Evolutionary conservation across 2,113 vertebrate genomes (phyloP), one percentile per base, ranked within the genome.

Genomic region (Tenrec ecaudatus): DNA sequence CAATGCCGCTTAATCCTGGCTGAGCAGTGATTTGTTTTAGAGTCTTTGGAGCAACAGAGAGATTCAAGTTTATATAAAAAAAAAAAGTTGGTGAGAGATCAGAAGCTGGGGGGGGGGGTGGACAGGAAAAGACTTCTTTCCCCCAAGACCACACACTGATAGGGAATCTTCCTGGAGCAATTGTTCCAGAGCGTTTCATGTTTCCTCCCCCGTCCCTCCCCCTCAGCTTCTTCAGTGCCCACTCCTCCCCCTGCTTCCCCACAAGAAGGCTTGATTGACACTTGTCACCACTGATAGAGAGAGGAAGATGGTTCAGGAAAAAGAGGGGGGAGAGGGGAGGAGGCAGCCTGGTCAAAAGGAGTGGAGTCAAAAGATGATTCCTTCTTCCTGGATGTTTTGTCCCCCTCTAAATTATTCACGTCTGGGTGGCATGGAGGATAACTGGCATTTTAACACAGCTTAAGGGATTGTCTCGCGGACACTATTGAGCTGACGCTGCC

Each of bases 71-170:
- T 98, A 98, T 98, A 98, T 98, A 66, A 66, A 98, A 73, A 98
- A 98, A 98, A 98, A 98, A 97, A 98, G 97, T 98, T 96, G 90
- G 97, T 97, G 97, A 98, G 98, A 99, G 99, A 99, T 99, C 99
- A 99, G 98, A 98, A 97, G 86, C n/a, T n/a, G n/a, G n/a, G n/a
- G n/a, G n/a, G n/a, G n/a, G n/a, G n/a, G n/a, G n/a, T n/a, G n/a
- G n/a, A n/a, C n/a, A n/a, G n/a, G n/a, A n/a, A n/a, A n/a, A n/a
- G 97, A 89, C 97, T 97, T 97, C 95, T 96, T 97, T 97, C 94
- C 97, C 97, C 98, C 84, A 86, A 97, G 99, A 99, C 99, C 99
- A 99, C 99, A 99, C 99, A 99, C 99, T 99, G 98, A 98, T 98
- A 98, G 98, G 96, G 98, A 97, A 98, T 98, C 97, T 98, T 97